These are phyloP conservation scores for Rosalia funebris DNA, from an alignment of 2,888 invertebrate species.

Conservation along the genomic window DNA sequence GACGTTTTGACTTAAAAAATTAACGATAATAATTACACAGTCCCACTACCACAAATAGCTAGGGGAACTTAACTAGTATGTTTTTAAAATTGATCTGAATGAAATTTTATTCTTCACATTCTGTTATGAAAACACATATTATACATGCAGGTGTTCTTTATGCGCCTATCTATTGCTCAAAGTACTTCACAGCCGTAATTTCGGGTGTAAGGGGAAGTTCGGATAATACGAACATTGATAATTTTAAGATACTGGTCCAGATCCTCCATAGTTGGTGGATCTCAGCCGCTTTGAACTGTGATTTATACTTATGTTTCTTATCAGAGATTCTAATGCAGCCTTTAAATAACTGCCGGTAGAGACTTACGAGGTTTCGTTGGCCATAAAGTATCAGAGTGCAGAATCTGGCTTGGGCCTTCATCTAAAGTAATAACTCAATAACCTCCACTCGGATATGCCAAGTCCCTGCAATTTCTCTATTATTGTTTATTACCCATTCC, in stretches of 20 bases:
- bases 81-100: too few species aligned
- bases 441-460: conserved; percentile 31
- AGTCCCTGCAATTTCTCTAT: conserved; percentile 28
- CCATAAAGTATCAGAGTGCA: conserved; percentile 36
- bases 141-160: too few species aligned
- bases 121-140: too few species aligned
- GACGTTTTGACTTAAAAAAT: too few species aligned
- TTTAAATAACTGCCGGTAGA: conserved; percentile 45
- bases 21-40: too few species aligned
- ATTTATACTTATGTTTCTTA: conserved; percentile 61
- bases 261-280: conserved; percentile 41
- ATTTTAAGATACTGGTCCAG: conserved; percentile 45
- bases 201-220: background rate
- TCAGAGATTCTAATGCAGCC: conserved; percentile 57
- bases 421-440: conserved; percentile 28
- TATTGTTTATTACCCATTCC: conserved; percentile 32
- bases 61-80: too few species aligned
- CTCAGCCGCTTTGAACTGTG: conserved; percentile 54
- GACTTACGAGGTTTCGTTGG: conserved; percentile 33
- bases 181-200: conserved; percentile 17
- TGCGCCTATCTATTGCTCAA: conserved; percentile 6
- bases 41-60: too few species aligned
- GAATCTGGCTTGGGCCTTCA: conserved; percentile 23
- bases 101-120: too few species aligned
- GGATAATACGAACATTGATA: conserved; percentile 38